phyloP scores from a whole-genome alignment of 2,888 invertebrate genomes.

The Sarcophaga subvicina region DNA sequence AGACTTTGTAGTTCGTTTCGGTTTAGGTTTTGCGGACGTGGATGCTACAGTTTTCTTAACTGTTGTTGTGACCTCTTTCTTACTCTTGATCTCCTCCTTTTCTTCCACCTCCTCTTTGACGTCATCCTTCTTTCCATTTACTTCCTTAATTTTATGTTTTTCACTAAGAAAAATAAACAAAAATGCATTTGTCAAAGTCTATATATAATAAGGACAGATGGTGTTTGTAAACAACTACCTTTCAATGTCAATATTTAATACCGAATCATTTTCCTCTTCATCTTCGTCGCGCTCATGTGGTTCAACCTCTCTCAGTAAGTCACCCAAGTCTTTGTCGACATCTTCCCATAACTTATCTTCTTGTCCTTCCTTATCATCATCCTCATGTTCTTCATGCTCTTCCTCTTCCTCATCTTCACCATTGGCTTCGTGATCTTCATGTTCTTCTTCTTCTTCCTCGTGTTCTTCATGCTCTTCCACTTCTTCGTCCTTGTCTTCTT shows the following conservation, averaged over 20 bases:
- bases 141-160: slow-evolving; percentile 82
- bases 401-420: slow-evolving; percentile 27
- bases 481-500: slow-evolving; percentile 86
- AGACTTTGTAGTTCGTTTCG: slow-evolving; percentile 43
- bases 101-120: slow-evolving; percentile 45
- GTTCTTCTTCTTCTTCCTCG: slow-evolving; percentile 87
- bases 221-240: slow-evolving; percentile 80
- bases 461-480: slow-evolving; percentile 85
- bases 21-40: slow-evolving; percentile 50
- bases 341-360: slow-evolving; percentile 91
- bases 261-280: slow-evolving; percentile 86
- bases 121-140: slow-evolving; percentile 75
- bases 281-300: slow-evolving; percentile 86
- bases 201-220: too few species aligned
- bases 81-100: slow-evolving; percentile 15
- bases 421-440: slow-evolving; percentile 82
- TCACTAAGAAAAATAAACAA: slow-evolving; percentile 80
- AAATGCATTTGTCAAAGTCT: not conserved
- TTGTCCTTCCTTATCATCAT: slow-evolving; percentile 82
- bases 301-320: slow-evolving; percentile 87
- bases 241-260: slow-evolving; percentile 82
- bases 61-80: slow-evolving; percentile 2
- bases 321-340: slow-evolving; percentile 91
- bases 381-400: slow-evolving; percentile 81
- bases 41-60: slow-evolving; percentile 39